A percentile compares a stretch with the other conserved stretches of the same genome.
Evolutionary conservation across 2,113 vertebrate genomes (phyloP).

Genomic region (Phyllopteryx taeniolatus): DNA sequence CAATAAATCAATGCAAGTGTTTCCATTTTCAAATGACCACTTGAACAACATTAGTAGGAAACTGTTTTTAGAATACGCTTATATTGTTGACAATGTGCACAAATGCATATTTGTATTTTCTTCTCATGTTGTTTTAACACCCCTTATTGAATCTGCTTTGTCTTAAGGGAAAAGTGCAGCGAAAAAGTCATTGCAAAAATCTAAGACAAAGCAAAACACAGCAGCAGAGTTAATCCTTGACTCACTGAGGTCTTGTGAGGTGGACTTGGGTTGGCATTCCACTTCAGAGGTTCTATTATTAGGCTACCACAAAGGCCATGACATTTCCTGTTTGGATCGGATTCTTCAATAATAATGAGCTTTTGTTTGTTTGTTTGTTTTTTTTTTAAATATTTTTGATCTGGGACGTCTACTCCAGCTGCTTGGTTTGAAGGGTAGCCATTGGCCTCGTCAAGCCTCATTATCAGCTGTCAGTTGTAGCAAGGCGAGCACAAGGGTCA

Average conservation of each 20-base stretch:
- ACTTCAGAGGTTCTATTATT: neutral
- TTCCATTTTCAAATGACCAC: too few species aligned
- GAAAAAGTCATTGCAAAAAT: too few species aligned
- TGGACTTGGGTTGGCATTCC: neutral
- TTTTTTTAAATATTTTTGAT: neutral
- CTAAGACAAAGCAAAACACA: too few species aligned
- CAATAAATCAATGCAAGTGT: too few species aligned
- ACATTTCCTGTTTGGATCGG: neutral
- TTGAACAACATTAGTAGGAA: too few species aligned
- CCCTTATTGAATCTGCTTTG: too few species aligned
- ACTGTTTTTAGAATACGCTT: too few species aligned
- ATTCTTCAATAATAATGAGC: neutral
- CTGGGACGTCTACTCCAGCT: neutral
- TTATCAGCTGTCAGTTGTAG: slow-evolving; percentile 73
- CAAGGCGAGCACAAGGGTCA: slow-evolving; percentile 67
- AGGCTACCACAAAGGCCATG: neutral
- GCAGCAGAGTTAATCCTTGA: neutral
- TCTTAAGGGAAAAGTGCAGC: too few species aligned
- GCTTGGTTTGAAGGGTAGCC: slow-evolving; percentile 41
- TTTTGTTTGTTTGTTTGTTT: neutral
- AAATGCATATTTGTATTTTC: too few species aligned
- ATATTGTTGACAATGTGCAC: too few species aligned
- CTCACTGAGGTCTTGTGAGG: neutral
- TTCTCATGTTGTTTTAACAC: too few species aligned
- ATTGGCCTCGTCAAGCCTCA: slow-evolving; percentile 61